A percentile compares a stretch with the other conserved stretches of the same genome.
Conservation (phyloP, 2,888 invertebrate genomes). For the Azorinus chamasolen region DNA sequence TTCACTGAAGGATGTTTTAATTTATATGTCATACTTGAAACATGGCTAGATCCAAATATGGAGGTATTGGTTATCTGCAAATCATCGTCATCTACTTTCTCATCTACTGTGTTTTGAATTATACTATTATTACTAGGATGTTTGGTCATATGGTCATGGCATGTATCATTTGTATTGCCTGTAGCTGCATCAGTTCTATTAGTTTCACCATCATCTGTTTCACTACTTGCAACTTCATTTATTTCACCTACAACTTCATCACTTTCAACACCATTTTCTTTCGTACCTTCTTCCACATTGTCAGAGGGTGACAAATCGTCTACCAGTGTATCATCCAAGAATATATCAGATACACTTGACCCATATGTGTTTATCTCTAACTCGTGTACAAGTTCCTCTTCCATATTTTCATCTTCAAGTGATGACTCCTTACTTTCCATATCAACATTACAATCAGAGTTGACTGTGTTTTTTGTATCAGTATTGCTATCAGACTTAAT, state of each 20-base stretch:
- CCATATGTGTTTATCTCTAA: background rate
- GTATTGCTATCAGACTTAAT: too few relatives aligned
- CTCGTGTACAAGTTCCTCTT: background rate
- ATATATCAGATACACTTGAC: background rate
- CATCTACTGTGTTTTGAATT: too few relatives aligned
- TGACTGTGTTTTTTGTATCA: too few relatives aligned
- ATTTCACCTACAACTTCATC: background rate
- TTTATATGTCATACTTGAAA: conserved; percentile 11
- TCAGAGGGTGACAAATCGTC: background rate
- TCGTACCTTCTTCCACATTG: background rate
- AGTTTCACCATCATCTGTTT: too few relatives aligned
- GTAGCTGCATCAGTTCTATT: too few relatives aligned
- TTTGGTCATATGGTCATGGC: too few relatives aligned
- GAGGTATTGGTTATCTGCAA: conserved; percentile 33
- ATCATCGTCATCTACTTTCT: background rate
- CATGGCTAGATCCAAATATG: background rate
- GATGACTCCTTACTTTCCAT: background rate
- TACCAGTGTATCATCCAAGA: background rate
- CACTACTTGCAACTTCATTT: background rate
- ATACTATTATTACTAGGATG: too few relatives aligned
- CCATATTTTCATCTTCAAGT: background rate
- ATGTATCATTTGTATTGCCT: too few relatives aligned
- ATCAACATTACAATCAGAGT: too few relatives aligned
- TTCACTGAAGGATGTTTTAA: conserved; percentile 24
- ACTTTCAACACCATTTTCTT: background rate